Percentiles rank a stretch among this genome's conserved stretches.
These are phyloP conservation scores for Brachionus rotundiformis DNA, from an alignment of 1,140 invertebrate genomes.

Conservation along the genomic window DNA sequence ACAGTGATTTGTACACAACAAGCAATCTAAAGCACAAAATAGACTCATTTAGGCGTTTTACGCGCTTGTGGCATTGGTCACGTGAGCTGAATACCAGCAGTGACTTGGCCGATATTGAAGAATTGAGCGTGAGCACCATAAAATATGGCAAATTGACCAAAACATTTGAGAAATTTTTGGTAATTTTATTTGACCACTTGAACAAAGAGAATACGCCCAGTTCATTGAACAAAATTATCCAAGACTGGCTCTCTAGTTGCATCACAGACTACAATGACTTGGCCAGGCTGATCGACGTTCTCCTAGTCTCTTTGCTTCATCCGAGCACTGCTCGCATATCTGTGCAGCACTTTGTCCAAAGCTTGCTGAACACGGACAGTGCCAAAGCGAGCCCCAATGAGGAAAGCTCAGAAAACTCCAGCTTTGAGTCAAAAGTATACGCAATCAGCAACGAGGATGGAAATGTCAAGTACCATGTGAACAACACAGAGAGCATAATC, in stretches of 20 bases:
- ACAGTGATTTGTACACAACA: neutral
- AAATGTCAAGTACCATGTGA: conserved; percentile 81
- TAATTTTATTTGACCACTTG: neutral
- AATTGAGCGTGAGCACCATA: conserved; percentile 5
- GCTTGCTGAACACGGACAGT: conserved; percentile 65
- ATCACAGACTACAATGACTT: conserved; percentile 76
- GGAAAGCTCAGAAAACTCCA: conserved; percentile 50
- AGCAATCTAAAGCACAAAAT: conserved; percentile 65
- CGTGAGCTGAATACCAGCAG: conserved; percentile 68
- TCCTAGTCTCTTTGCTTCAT: conserved; percentile 76
- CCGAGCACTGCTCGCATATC: conserved; percentile 74
- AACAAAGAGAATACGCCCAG: conserved; percentile 60
- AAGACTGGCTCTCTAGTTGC: conserved; percentile 73
- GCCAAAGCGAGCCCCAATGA: neutral
- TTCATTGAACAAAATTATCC: conserved; percentile 72
- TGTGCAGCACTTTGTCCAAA: conserved; percentile 69
- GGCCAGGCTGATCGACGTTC: conserved; percentile 75
- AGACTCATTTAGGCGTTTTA: conserved; percentile 74
- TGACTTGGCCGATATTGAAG: conserved; percentile 54
- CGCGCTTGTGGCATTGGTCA: conserved; percentile 77
- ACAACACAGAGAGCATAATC: conserved; percentile 55
- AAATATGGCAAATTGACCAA: conserved; percentile 41
- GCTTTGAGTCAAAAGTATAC: conserved; percentile 72
- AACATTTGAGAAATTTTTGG: conserved; percentile 46
- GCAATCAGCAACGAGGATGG: conserved; percentile 83